phyloP scores from a whole-genome alignment of 2,113 vertebrate genomes.

The Entomyzon cyanotis region DNA sequence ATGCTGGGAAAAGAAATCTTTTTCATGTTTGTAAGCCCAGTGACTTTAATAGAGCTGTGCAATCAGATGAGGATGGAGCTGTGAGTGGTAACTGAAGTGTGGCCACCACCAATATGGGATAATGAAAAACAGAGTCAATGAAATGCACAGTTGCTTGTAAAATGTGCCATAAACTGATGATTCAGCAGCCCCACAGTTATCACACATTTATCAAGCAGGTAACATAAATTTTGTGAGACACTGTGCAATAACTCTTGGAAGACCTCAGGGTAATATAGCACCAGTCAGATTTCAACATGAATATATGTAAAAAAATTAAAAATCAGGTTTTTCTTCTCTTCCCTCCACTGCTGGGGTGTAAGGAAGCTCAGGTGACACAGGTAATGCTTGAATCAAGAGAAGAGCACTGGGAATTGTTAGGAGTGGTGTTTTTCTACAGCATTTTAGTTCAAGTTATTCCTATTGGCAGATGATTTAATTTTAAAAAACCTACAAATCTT shows the following conservation, averaged over 20 bases:
- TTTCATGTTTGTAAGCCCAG: neutral
- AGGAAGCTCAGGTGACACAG: neutral
- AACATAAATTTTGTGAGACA: slow-evolving; percentile 1
- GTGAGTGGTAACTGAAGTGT: neutral
- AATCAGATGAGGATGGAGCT: neutral
- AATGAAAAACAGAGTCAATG: neutral
- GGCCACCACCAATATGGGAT: neutral
- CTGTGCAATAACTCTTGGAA: neutral
- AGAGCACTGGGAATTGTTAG: neutral
- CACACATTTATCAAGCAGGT: slow-evolving; percentile 11
- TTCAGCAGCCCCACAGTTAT: slow-evolving; percentile 23
- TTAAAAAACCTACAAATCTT: neutral
- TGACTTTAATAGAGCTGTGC: neutral
- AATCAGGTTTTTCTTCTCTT: neutral
- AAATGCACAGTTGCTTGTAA: slow-evolving; percentile 6
- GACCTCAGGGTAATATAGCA: neutral
- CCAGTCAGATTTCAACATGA: neutral
- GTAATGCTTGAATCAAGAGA: neutral
- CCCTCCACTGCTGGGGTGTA: neutral
- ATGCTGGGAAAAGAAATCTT: neutral
- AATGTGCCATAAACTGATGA: neutral
- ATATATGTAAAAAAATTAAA: neutral
- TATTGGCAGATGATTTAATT: neutral
- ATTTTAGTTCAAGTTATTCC: neutral
- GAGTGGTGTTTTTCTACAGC: neutral